Base-by-base conservation (phyloP, 2,113 vertebrate genomes). In the Mastomys natalensis region DNA sequence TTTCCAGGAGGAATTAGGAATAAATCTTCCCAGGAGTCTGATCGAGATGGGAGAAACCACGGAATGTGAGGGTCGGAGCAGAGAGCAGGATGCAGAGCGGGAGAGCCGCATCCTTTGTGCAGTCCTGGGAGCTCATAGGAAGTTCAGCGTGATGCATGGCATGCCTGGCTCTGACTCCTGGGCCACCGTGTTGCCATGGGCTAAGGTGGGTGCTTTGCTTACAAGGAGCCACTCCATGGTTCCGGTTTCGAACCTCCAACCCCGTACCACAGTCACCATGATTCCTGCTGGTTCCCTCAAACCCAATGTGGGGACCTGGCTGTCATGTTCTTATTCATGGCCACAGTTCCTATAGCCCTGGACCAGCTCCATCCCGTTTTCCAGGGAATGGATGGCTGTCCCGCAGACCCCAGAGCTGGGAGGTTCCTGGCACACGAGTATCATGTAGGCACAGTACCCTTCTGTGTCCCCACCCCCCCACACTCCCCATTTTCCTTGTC, bases 1-100 rank as follows among this genome's bases (percentile, higher is more conserved):
- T 98, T 98, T 98, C 98, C 97, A 96, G 78, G 89, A 98, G 98
- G 97, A 97, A 97, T 96, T 96, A 96, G 88, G 55, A 81, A 62
- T 97, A 97, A 98, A 98, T 95, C 89, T 97, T 92, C 88, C 88
- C 58, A 29, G 26, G 95, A 97, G 53, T 87, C 68, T 45, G 15
- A 45, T 26, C 53, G 76, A 34, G 55, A 64, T 45, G 51, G 72
- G 48, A 68, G 78, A 1, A 60, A 26, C 58, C n/a, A 16, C 26
- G 53, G 37, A 37, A 29, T 22, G 55, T 5, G 45, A 48, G 40
- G 16, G 45, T 12, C 0, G 3, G 64, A 51, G n/a, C 19, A 7
- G 82, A 64, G 66, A 34, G 26, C 0, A 26, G 8, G 13, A 0
- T 5, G 24, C 19, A 3, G 0, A 13, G 5, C 2, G 16, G 19